Base-by-base conservation (phyloP, 2,797 vertebrate species). In the Tachyglossus aculeatus region DNA sequence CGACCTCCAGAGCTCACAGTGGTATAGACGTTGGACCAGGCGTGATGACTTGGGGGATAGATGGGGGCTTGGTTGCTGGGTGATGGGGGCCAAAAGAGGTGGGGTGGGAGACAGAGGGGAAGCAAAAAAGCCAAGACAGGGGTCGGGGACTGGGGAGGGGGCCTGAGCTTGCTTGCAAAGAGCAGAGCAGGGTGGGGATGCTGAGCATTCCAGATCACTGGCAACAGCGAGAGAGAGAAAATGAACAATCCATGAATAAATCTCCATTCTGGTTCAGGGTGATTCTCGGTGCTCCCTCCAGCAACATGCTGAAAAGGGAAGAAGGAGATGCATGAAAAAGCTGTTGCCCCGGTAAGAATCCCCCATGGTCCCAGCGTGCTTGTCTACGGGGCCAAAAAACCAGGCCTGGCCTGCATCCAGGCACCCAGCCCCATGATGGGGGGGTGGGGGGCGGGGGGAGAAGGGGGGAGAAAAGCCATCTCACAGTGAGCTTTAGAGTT, bases 271-370 rank as follows among this genome's bases (percentile, higher is more conserved):
- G 27, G 52, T 64, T 62, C 63, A 32, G 52, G 65, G 77, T 43
- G 61, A 44, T 0, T 61, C 22, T 38, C 27, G 34, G 43, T 31
- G 6, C 29, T 27, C 58, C 67, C 55, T 56, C 54, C 65, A 50
- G 73, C 24, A 55, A 37, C 68, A 62, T 78, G 59, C 68, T 76
- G 13, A 38, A 41, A 24, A 59, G 25, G 62, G 45, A 39, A 43
- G 51, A 25, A 0, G 6, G 0, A 50, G 39, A 39, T 38, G 43
- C 4, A 31, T 37, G 14, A 37, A 38, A 53, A 59, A 44, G 29
- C 22, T 52, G 64, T 41, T 73, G 67, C 8, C 52, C 5, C 40
- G 40, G 56, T 21, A 76, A 74, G 58, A 43, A 59, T 75, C 7
- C 14, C 40, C 25, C 31, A 14, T 45, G 33, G 2, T 22, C 27